Base-by-base conservation (phyloP, 2,113 vertebrate genomes). In the Podilymbus podiceps region DNA sequence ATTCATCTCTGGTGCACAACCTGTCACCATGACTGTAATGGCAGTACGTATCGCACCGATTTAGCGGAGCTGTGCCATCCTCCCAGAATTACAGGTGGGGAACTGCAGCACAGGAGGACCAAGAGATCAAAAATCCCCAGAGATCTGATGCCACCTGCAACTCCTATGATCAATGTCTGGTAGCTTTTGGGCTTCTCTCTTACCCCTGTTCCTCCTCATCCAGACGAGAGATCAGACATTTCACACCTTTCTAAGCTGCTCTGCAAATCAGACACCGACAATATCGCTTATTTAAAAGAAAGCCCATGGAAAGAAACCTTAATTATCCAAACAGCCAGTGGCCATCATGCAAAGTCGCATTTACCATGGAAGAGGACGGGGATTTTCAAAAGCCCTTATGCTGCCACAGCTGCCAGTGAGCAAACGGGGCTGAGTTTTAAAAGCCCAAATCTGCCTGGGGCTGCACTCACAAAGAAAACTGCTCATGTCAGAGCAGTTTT, bases 1-100 rank as follows among this genome's bases (percentile, higher is more conserved):
- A 8, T 38, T 53, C 28, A 18, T 18, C 35, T 50, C 15, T 19
- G 14, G 42, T 31, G 53, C 75, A 35, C 0, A 2, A 18, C 46
- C 4, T 0, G 16, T 47, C 30, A 10, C 62, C 22, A 1, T 5
- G 55, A 22, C 55, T 27, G 8, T 14, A 49, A n/a, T 6, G 14
- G 24, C n/a, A 42, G 76, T 56, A 63, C 63, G n/a, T 15, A 11
- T 24, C 63, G 17, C 23, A 9, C 1, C 1, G 0, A 17, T 19
- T 17, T 28, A n/a, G 44, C 22, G 8, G 55, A 63, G 35, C 31
- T 75, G n/a, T 46, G 31, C 31, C 49, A 50, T 15, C 49, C 56
- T 72, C 72, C 52, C 38, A 49, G 6, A 46, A 56, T 17, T 33
- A 49, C 66, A 73, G 12, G 58, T 12, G 21, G 44, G 50, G 23